Base-by-base conservation (phyloP, 1,140 invertebrate species). In the Eueides isabella region DNA sequence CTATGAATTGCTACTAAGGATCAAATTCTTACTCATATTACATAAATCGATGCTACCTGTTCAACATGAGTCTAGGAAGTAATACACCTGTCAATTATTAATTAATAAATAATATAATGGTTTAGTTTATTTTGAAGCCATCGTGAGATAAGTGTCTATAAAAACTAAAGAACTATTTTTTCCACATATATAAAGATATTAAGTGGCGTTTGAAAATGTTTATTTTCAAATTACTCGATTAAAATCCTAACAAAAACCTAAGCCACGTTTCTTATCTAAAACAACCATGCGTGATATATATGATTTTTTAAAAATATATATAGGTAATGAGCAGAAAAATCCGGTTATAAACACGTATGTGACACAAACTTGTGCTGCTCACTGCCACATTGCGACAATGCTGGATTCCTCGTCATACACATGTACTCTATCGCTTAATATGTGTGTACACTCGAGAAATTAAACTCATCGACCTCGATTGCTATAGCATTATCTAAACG, bases 261-360 rank as follows among this genome's bases (percentile, higher is more conserved):
- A 55, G 48, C 23, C 6, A 4, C 1, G 23, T 55, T 23, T 23
- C 48, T 55, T 55, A 55, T 55, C 48, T 23, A 26, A 68, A 61
- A 65, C 26, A 33, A 31, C n/a, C 44, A 65, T 38, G 74, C 77
- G 77, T 78, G 73, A 75, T 74, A 72, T 48, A 67, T 35, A 55
- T 23, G 48, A 55, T 55, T 55, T 55, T 55, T 48, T 48, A n/a
- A n/a, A n/a, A n/a, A 62, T 61, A 66, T 78, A 29, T 38, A 48
- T 67, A 72, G 11, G 44, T 66, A 75, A 67, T 28, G 65, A 66
- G 70, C 73, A 66, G 48, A 62, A 41, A 78, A 72, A 78, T 78
- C 73, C 67, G 66, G 70, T 72, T 69, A 33, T 19, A 61, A 72
- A 70, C 77, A 78, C 77, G 77, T 78, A 30, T 67, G 7, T 48